These are phyloP conservation scores for Malacosoma neustria DNA, from an alignment of 2,888 invertebrate genomes.

Conservation along the genomic window DNA sequence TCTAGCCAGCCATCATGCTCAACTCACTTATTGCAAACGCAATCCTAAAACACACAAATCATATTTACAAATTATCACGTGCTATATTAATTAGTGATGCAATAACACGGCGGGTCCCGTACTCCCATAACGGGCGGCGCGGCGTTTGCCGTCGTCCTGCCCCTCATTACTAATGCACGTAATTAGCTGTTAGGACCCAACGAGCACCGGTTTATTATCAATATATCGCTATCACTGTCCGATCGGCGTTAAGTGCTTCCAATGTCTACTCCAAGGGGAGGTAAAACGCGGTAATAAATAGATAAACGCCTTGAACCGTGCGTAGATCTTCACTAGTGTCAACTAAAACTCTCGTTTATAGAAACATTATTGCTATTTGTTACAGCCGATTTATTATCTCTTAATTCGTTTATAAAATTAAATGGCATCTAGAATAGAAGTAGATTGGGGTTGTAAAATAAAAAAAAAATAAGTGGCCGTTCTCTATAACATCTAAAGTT, in stretches of 20 bases:
- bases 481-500: too few relatives aligned
- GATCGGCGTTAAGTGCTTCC: conserved; percentile 57
- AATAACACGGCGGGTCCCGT: conserved; percentile 9
- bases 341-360: conserved; percentile 20
- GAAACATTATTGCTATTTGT: conserved; percentile 21
- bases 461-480: too few relatives aligned
- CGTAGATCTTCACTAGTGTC: conserved; percentile 62
- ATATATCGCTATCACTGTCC: conserved; percentile 58
- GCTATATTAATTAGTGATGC: conserved; percentile 39
- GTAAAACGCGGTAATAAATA: conserved; percentile 30
- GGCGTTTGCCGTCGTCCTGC: conserved; percentile 15
- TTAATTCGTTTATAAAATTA: too few relatives aligned
- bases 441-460: too few relatives aligned
- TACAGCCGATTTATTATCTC: conserved; percentile 1
- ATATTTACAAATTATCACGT: conserved; percentile 29
- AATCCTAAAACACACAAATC: too few relatives aligned
- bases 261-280: conserved; percentile 17
- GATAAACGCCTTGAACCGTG: conserved; percentile 41
- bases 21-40: too few relatives aligned
- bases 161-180: conserved; percentile 64
- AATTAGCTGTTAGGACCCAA: conserved; percentile 53
- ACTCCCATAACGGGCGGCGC: conserved; percentile 18
- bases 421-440: too few relatives aligned
- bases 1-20: too few relatives aligned
- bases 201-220: conserved; percentile 48